Evolutionary conservation across 2,888 invertebrate genomes (phyloP).

Genomic region (Molorchus minor): DNA sequence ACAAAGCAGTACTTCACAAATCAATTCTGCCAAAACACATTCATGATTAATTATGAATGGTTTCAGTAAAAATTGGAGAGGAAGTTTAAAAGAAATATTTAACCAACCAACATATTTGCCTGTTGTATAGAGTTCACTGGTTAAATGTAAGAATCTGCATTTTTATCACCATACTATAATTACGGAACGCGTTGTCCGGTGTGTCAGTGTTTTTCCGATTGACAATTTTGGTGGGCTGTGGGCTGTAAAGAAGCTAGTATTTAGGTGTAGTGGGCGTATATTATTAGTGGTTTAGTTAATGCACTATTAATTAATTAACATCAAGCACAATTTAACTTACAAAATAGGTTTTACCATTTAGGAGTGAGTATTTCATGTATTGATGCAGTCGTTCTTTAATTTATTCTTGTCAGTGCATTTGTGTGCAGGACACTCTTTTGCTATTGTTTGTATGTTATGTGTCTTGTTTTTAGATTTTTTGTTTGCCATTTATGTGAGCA

Average conservation of each 20-base stretch:
- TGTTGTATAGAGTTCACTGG: too few relatives aligned
- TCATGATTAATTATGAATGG: too few relatives aligned
- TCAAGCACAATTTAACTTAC: slow-evolving; percentile 7
- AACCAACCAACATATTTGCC: too few relatives aligned
- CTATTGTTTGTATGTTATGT: slow-evolving; percentile 27
- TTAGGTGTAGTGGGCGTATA: slow-evolving; percentile 35
- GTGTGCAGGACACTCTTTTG: not conserved
- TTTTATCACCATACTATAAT: too few relatives aligned
- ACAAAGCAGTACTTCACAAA: too few relatives aligned
- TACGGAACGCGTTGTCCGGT: slow-evolving; percentile 8
- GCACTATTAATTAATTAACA: slow-evolving; percentile 12
- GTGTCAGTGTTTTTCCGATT: slow-evolving; percentile 21
- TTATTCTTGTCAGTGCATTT: not conserved
- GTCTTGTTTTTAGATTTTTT: slow-evolving; percentile 6
- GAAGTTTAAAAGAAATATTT: too few relatives aligned
- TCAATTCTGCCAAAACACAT: too few relatives aligned
- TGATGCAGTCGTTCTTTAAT: too few relatives aligned
- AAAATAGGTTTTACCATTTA: not conserved
- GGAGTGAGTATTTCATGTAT: slow-evolving; percentile 12
- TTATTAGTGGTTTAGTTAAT: slow-evolving; percentile 25
- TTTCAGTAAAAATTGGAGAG: too few relatives aligned
- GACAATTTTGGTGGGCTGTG: slow-evolving; percentile 10
- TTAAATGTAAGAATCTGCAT: too few relatives aligned
- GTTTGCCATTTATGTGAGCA: slow-evolving; percentile 31
- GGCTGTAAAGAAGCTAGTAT: slow-evolving; percentile 11